phyloP scores from a whole-genome alignment of 2,797 vertebrate species.

The Ibycter americanus region DNA sequence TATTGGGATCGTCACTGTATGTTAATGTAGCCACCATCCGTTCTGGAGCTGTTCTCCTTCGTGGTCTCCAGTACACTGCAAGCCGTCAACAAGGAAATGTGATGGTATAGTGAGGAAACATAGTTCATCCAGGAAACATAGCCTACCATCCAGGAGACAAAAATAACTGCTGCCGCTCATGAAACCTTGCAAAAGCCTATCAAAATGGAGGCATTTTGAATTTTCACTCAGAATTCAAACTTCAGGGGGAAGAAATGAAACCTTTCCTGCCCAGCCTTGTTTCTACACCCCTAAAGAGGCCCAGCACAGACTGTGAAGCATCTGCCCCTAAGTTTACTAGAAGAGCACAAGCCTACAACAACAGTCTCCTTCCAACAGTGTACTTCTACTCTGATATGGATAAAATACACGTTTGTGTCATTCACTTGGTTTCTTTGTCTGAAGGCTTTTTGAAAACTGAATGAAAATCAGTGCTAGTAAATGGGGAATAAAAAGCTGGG shows the following conservation, averaged over 20 bases:
- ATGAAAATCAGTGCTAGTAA: background rate
- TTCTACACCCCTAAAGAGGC: background rate
- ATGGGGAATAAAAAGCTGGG: background rate
- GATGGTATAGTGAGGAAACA: background rate
- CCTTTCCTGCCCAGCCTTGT: background rate
- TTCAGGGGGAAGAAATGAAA: background rate
- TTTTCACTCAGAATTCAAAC: conserved; percentile 3
- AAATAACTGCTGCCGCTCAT: background rate
- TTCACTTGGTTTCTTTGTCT: background rate
- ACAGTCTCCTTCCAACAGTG: background rate
- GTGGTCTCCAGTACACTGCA: background rate
- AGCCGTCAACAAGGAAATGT: background rate
- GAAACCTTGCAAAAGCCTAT: background rate
- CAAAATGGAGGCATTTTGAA: background rate
- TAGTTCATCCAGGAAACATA: background rate
- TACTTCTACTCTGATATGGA: background rate
- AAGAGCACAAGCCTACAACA: background rate
- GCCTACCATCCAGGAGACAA: background rate
- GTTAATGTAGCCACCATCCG: background rate
- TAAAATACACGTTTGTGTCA: background rate
- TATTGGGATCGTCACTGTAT: background rate
- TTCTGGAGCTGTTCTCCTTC: background rate
- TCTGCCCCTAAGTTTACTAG: background rate
- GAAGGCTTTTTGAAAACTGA: background rate
- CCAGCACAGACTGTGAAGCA: background rate